phyloP scores from a whole-genome alignment of 2,888 invertebrate species.

The Magallana nippona region DNA sequence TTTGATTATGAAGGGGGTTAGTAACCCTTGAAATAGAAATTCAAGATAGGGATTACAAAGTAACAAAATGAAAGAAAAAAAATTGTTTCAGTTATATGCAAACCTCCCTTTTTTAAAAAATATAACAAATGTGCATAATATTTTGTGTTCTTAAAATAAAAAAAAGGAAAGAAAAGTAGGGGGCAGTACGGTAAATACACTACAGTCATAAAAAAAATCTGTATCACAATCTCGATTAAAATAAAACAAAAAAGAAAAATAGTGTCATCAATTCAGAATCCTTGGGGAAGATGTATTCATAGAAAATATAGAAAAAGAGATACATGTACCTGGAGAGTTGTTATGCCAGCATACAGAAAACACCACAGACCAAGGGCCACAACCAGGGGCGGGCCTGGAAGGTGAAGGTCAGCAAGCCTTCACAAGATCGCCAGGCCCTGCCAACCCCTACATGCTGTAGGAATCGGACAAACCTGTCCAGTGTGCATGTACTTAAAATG shows the following conservation, averaged over 20 bases:
- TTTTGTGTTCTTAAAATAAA: too few species aligned
- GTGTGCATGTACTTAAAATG: background rate
- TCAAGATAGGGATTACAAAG: background rate
- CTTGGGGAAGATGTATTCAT: too few species aligned
- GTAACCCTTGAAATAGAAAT: too few species aligned
- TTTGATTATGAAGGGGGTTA: too few species aligned
- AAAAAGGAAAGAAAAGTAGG: background rate
- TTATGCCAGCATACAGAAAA: conserved; percentile 21
- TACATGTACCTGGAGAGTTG: background rate
- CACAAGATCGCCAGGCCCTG: background rate
- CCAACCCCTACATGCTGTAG: conserved; percentile 1
- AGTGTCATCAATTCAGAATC: too few species aligned
- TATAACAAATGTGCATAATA: too few species aligned
- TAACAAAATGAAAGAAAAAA: background rate
- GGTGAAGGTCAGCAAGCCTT: background rate
- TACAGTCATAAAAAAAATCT: background rate
- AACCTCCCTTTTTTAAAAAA: background rate
- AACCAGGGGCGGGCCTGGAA: background rate
- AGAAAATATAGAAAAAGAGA: background rate
- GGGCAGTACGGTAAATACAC: background rate
- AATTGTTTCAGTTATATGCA: background rate
- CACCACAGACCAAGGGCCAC: conserved; percentile 24
- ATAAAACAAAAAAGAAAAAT: too few species aligned
- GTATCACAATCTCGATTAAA: background rate
- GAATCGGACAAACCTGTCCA: conserved; percentile 14